phyloP scores from a whole-genome alignment of 2,888 invertebrate species.

The Dorcus hopei region DNA sequence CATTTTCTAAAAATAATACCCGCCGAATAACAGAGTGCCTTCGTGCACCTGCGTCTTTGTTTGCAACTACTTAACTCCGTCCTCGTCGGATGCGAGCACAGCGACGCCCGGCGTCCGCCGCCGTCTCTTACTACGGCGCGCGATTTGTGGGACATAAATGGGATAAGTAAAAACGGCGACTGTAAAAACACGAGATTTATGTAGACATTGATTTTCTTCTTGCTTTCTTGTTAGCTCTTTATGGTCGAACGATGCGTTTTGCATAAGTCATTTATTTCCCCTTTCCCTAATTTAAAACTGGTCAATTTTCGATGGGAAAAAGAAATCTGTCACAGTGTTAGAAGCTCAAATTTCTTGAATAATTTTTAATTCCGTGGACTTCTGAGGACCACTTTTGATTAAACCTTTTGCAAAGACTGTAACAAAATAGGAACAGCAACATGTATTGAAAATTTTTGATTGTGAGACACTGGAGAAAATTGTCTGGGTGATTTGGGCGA shows the following conservation, averaged over 20 bases:
- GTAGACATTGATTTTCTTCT: conserved; percentile 25
- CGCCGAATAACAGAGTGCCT: conserved; percentile 40
- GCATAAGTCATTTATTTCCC: conserved; percentile 5
- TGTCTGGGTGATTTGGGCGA: too few species aligned
- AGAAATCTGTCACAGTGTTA: too few species aligned
- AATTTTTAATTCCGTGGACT: too few species aligned
- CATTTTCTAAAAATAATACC: conserved; percentile 47
- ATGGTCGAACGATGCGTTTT: conserved; percentile 11
- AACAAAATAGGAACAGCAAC: too few species aligned
- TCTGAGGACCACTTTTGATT: too few species aligned
- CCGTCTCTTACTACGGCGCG: conserved; percentile 19
- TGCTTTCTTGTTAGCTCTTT: conserved; percentile 17
- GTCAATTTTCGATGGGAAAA: too few species aligned
- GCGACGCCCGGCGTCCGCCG: background rate
- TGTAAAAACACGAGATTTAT: conserved; percentile 31
- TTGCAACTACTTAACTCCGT: conserved; percentile 33
- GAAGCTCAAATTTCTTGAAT: too few species aligned
- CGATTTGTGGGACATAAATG: conserved; percentile 28
- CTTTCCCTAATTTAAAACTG: background rate
- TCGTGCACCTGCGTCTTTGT: conserved; percentile 42
- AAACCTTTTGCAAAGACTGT: too few species aligned
- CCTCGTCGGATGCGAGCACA: conserved; percentile 14
- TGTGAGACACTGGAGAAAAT: too few species aligned
- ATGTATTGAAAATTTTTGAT: too few species aligned
- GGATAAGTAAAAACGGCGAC: conserved; percentile 28